Evolutionary conservation across 2,113 vertebrate species (phyloP), one percentile per base, ranked within the genome.

Genomic region (Steatornis caripensis): DNA sequence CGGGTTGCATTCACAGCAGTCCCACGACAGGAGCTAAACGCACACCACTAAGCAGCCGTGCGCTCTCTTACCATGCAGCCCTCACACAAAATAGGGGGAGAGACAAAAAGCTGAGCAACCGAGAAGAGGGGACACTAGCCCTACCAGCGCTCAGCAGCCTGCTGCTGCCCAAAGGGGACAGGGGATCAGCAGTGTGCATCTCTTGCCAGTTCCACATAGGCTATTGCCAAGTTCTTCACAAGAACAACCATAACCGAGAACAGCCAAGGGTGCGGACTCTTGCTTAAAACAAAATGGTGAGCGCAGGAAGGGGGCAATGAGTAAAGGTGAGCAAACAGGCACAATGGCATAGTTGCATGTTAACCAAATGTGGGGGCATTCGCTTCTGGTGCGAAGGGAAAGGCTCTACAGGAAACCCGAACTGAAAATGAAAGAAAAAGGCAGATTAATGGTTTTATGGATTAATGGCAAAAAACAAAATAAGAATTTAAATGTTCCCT

Each of bases 371-470:
- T 70, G 93, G 93, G 95, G 93, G 87, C 97, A 97, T 95, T 98
- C 89, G 98, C 98, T 98, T 98, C 98, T 98, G 98, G 97, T 97
- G 98, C 97, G 97, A 98, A 98, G 98, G 98, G 97, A 98, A 98
- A 87, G 98, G 98, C 98, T 99, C 98, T 99, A 99, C 98, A 99
- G 99, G 99, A 99, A 99, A 98, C 99, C 98, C 98, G 98, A 98
- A 99, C 99, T 99, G 99, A 98, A 99, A 99, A 99, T 97, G 96
- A 99, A 98, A 99, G 98, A 98, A 99, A 98, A 99, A 98, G 96
- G 97, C 97, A 97, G 97, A 98, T 99, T 99, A 99, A 98, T 99
- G 97, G 98, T 97, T 98, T 97, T 98, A 98, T 94, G 90, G 95
- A 97, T 98, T 95, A 96, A 98, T 94, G 75, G 82, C 81, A 49